phyloP scores from a whole-genome alignment of 2,113 vertebrate species.

The human region GRCh38 chr4:155965501-155966000 shows the following conservation, averaged over 20 bases:
- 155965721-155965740: background rate
- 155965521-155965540: background rate
- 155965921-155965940: background rate
- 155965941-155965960: background rate
- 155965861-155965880: background rate
- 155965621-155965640: background rate
- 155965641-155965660: background rate
- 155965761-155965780: background rate
- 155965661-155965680: background rate
- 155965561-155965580: background rate
- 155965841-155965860: background rate
- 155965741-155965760: background rate
- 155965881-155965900: background rate
- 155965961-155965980: fast-evolving
- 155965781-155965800: background rate
- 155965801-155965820: background rate
- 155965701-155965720: fast-evolving
- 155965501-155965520: background rate
- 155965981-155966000: background rate
- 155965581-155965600: background rate
- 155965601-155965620: fast-evolving
- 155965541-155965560: background rate
- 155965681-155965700: background rate
- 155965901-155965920: background rate
- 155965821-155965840: background rate